Conservation (phyloP, 1,140 invertebrate genomes). For the Drosophila obscura region DNA sequence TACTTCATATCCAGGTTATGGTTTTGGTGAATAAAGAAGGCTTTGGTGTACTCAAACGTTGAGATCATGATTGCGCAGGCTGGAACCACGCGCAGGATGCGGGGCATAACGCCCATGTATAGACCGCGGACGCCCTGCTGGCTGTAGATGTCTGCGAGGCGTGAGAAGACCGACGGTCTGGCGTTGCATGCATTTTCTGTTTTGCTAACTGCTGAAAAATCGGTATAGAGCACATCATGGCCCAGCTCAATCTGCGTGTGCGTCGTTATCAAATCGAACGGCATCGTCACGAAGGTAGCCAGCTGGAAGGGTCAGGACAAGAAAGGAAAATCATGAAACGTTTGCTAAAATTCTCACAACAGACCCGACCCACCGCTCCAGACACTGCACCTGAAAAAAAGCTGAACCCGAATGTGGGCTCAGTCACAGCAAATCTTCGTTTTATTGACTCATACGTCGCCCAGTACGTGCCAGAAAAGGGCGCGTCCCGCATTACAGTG, state of each 20-base stretch:
- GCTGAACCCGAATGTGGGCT: conserved; percentile 91
- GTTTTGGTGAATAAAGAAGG: conserved; percentile 90
- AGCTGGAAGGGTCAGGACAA: conserved; percentile 86
- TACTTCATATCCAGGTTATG: conserved; percentile 77
- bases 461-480: conserved; percentile 99
- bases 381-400: conserved; percentile 93
- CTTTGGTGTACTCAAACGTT: conserved; percentile 96
- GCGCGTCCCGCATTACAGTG: conserved; percentile 97
- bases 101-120: conserved; percentile 92
- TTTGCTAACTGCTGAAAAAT: too few relatives aligned
- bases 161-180: conserved; percentile 83
- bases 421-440: conserved; percentile 85
- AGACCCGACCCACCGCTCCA: conserved; percentile 93
- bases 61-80: conserved; percentile 99
- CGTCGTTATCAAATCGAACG: conserved; percentile 99
- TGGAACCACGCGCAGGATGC: conserved; percentile 97
- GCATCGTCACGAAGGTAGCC: conserved; percentile 95
- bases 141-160: conserved; percentile 87
- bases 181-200: too few relatives aligned
- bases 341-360: not conserved
- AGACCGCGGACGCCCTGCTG: conserved; percentile 89
- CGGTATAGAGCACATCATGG: conserved; percentile 89
- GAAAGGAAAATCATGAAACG: not conserved
- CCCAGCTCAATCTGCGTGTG: conserved; percentile 98
- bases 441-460: conserved; percentile 95